phyloP scores from a whole-genome alignment of 2,888 invertebrate species.

The Cosmorhoe ocellata region DNA sequence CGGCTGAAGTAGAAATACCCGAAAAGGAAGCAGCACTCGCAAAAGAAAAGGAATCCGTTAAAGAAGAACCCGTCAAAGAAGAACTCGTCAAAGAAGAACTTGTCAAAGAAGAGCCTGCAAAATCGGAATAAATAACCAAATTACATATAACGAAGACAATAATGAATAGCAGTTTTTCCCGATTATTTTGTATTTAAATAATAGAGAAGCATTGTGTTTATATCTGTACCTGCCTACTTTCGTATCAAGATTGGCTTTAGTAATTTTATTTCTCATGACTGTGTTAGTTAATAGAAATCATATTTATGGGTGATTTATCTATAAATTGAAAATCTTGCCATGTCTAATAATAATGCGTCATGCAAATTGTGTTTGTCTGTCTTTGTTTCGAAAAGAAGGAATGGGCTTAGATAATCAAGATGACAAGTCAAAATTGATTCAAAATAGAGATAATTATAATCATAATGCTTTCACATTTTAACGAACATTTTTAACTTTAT shows the following conservation, averaged over 20 bases:
- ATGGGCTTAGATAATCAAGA: conserved; percentile 1
- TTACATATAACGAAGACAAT: conserved; percentile 11
- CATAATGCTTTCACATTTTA: too few species aligned
- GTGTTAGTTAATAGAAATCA: too few species aligned
- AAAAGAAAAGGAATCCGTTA: conserved; percentile 34
- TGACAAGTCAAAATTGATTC: too few species aligned
- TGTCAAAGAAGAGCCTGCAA: not conserved
- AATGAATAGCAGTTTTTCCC: conserved; percentile 17
- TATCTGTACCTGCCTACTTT: too few species aligned
- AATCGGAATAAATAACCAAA: conserved; percentile 27
- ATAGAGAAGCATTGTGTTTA: not conserved
- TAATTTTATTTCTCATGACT: too few species aligned
- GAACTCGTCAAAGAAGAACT: conserved; percentile 27
- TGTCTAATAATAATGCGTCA: not conserved
- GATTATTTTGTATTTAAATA: conserved; percentile 7
- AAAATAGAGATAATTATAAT: too few species aligned
- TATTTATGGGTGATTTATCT: too few species aligned
- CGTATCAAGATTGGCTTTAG: conserved; percentile 8
- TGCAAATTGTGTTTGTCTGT: conserved; percentile 3
- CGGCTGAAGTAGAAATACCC: conserved; percentile 33
- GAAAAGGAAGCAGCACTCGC: conserved; percentile 32
- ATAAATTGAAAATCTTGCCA: not conserved
- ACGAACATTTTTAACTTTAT: too few species aligned
- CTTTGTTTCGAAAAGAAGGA: conserved; percentile 3
- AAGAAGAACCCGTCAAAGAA: conserved; percentile 30